Base-by-base conservation (phyloP, 2,113 vertebrate species). In the Perca schrenkii region DNA sequence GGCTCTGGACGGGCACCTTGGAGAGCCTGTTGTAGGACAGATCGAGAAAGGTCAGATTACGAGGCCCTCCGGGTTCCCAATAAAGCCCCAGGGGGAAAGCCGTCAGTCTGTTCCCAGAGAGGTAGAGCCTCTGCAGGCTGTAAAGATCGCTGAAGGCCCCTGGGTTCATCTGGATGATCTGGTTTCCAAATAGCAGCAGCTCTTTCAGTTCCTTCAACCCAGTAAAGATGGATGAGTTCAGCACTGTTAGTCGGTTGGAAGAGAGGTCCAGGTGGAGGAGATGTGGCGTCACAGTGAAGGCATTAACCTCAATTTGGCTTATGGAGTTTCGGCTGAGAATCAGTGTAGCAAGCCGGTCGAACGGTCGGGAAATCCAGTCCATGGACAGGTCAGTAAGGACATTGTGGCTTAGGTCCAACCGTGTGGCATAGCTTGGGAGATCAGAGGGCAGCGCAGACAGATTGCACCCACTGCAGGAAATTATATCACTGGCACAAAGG, bases 341-440 rank as follows among this genome's bases (percentile, higher is more conserved):
- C 69, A 97, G 90, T 5, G 94, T 89, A 49, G 93, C 78, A 25
- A 97, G 93, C 71, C 96, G 93, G 46, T 94, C 91, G 17, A 96
- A 90, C 0, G 93, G 86, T 13, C 56, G 68, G 1, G 94, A 90
- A 16, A 94, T 90, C 97, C 97, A 97, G 79, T 94, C 93, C 16
- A 89, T 78, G 46, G 86, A 91, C 78, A 97, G 89, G 72, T 82
- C 50, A 4, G 88, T 77, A 63, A 97, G 95, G 70, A 68, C 87
- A 77, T 97, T 97, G 79, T 97, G 96, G 94, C 97, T 95, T 82
- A 97, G 90, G 93, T 97, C 97, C 92, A 97, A 57, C 61, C 91
- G 95, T 64, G 93, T 95, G 82, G 95, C 93, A 60, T 93, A 95
- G 77, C 92, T 91, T 47, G 96, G 94, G 28, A 96, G 92, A 71